A percentile compares a stretch with the other conserved stretches of the same genome.
phyloP scores from a whole-genome alignment of 2,113 vertebrate genomes.

The Cyanistes caeruleus region DNA sequence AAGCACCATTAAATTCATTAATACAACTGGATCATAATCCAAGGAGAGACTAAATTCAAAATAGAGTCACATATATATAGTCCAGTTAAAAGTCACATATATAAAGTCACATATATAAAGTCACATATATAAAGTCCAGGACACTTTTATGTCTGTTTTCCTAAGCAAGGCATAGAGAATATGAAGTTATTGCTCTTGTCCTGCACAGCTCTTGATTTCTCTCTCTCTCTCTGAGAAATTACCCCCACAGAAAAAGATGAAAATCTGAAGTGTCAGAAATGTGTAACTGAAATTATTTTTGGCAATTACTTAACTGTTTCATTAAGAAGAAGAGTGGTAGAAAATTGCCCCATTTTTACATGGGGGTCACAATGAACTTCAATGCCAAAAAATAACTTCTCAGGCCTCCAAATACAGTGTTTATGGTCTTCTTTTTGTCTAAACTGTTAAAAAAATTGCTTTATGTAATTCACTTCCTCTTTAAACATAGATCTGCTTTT shows the following conservation, averaged over 20 bases:
- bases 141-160: neutral
- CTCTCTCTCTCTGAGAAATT: neutral
- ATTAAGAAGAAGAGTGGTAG: neutral
- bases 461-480: slow-evolving; percentile 12
- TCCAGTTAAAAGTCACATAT: too few relatives aligned
- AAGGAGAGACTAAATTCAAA: neutral
- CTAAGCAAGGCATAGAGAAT: neutral
- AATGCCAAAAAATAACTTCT: neutral
- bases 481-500: slow-evolving; percentile 1
- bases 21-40: neutral
- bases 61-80: neutral
- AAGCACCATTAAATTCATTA: neutral
- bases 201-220: neutral
- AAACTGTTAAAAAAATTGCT: neutral
- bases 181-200: neutral
- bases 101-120: too few relatives aligned
- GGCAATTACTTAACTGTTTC: neutral
- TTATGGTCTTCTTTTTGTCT: neutral
- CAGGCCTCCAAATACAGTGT: neutral
- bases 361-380: neutral
- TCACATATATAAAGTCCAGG: too few relatives aligned
- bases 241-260: neutral
- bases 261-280: neutral
- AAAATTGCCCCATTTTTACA: neutral
- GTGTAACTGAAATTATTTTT: neutral